Evolutionary conservation across 2,888 invertebrate genomes (phyloP), one percentile per base, ranked within the genome.

Genomic region (Girardia tigrina): DNA sequence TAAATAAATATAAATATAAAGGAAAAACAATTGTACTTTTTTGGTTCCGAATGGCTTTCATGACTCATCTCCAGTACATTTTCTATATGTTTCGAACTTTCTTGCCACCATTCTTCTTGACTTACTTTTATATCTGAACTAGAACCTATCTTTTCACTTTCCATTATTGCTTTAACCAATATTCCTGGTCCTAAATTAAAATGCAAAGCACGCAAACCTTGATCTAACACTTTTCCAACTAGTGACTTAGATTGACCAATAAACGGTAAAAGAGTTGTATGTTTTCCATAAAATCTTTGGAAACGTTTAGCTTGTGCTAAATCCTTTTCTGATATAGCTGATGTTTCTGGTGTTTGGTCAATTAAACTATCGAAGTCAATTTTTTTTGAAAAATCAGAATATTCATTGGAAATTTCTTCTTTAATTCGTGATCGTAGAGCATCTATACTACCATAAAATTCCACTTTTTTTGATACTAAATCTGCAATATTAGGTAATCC

Each of bases 241-340:
- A 56, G 56, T 2, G 56, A 56, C n/a, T 56, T 56, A 4, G 56
- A 56, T 56, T 56, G n/a, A 12, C 56, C 56, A 56, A 56, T 56
- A n/a, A 56, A 56, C n/a, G 56, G 56, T 16, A 56, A 56, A 56
- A 56, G 56, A 8, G 56, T 56, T 8, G 56, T 56, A 56, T 56
- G n/a, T n/a, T 56, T 56, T 16, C 56, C 56, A 56, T 56, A 56
- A 56, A 56, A 56, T n/a, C n/a, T 56, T 56, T 56, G 56, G 23
- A 56, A 56, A 12, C 23, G n/a, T 56, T 56, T 56, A 12, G 56
- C 23, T 23, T 56, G 56, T 20, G n/a, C n/a, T 56, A 56, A 16
- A 20, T 6, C n/a, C 23, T n/a, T n/a, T 23, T 56, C 56, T n/a
- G 56, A 16, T 56, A 56, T 56, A 12, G n/a, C 56, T 2, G 56